phyloP scores from a whole-genome alignment of 2,797 vertebrate genomes.

The Chiroxiphia lanceolata region DNA sequence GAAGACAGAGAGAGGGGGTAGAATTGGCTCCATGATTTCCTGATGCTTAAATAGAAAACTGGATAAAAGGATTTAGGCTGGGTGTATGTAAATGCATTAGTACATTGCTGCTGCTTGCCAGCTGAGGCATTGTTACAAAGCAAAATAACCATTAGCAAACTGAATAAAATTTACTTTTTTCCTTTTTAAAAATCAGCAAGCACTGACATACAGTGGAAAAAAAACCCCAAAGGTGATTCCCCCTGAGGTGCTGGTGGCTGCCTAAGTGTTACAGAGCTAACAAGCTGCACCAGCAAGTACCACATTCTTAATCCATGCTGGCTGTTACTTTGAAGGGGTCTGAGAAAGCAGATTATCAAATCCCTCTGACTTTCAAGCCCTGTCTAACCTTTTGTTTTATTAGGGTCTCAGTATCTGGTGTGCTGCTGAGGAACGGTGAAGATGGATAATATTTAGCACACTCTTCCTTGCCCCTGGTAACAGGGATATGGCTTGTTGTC shows the following conservation, averaged over 20 bases:
- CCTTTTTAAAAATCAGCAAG: background rate
- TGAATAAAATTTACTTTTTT: background rate
- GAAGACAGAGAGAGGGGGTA: background rate
- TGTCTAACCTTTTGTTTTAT: background rate
- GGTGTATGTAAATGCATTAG: background rate
- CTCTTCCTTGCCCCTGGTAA: background rate
- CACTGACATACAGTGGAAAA: background rate
- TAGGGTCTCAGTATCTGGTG: background rate
- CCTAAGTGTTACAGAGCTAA: background rate
- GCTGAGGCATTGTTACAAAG: background rate
- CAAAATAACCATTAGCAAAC: background rate
- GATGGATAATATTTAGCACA: background rate
- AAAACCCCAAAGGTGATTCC: background rate
- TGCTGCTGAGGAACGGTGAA: background rate
- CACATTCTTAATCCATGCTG: background rate
- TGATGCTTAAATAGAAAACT: background rate
- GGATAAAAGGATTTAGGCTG: background rate
- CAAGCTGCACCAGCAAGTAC: background rate
- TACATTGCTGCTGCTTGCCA: background rate
- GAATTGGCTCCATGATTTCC: background rate
- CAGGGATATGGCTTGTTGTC: background rate
- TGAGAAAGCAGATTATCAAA: background rate
- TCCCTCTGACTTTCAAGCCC: background rate
- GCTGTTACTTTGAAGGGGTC: background rate
- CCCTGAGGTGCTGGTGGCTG: background rate